These are phyloP conservation scores for Ficedula albicollis DNA, from an alignment of 2,797 vertebrate genomes.

Conservation along the genomic window DNA sequence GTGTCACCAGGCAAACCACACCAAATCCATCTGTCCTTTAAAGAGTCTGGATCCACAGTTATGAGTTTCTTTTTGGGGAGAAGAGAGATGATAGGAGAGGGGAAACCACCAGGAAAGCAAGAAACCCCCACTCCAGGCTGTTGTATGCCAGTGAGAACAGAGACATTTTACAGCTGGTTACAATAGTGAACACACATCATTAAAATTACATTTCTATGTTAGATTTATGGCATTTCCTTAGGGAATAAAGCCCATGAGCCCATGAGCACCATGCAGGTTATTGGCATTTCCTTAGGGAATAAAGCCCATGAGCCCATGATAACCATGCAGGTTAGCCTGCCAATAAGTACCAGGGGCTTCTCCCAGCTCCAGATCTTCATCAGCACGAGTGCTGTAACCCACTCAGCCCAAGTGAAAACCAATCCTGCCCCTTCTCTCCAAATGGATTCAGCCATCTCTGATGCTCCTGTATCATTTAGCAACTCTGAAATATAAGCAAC, in stretches of 20 bases:
- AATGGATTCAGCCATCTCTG: constrained; percentile 50
- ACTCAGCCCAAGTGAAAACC: constrained; percentile 32
- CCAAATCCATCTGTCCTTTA: background rate
- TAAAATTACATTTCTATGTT: background rate
- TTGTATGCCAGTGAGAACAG: background rate
- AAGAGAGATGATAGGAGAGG: accelerated
- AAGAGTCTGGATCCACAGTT: background rate
- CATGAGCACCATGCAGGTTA: background rate
- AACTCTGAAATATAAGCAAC: constrained; percentile 66
- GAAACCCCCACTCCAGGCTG: background rate
- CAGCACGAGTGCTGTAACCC: background rate
- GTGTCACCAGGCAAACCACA: background rate
- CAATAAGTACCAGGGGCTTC: background rate
- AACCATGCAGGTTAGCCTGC: background rate
- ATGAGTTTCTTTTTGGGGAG: background rate
- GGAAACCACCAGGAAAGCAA: background rate
- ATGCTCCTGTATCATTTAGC: constrained; percentile 55
- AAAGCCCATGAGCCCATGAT: background rate
- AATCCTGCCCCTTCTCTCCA: background rate
- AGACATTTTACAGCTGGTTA: background rate
- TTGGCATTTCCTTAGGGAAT: background rate
- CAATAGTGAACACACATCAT: background rate
- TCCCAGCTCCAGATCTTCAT: background rate
- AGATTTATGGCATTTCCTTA: background rate
- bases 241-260: background rate